Conservation (phyloP, 1,140 invertebrate species). For the Pogonomyrmex californicus region DNA sequence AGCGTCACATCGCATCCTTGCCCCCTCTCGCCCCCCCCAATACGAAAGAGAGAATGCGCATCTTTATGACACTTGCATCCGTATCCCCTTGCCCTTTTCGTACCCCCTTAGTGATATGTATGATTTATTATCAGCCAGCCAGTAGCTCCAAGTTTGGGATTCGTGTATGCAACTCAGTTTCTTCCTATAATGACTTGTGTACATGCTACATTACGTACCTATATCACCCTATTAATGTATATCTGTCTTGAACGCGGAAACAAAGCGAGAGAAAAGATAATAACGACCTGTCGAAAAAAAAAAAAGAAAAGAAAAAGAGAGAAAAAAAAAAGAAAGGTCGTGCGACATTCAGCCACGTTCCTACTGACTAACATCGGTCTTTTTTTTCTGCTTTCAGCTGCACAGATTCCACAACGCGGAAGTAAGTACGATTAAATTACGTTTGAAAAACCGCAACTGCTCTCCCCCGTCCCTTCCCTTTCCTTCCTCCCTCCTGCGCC, state of each 20-base stretch:
- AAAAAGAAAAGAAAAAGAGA: neutral
- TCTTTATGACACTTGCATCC: constrained; percentile 69
- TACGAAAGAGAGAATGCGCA: constrained; percentile 68
- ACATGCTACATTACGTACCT: constrained; percentile 80
- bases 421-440: constrained; percentile 89
- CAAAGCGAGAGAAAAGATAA: constrained; percentile 11
- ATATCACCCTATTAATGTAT: constrained; percentile 83
- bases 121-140: constrained; percentile 73
- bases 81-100: constrained; percentile 65
- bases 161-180: constrained; percentile 85
- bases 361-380: constrained; percentile 77
- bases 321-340: constrained; percentile 53
- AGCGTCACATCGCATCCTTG: constrained; percentile 17
- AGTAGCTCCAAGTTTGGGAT: constrained; percentile 79
- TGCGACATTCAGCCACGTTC: constrained; percentile 37
- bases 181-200: constrained; percentile 84
- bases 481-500: too few relatives aligned
- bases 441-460: constrained; percentile 57
- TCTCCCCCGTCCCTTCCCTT: neutral
- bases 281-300: constrained; percentile 37
- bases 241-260: constrained; percentile 65
- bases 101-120: constrained; percentile 73
- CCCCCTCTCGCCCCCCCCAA: neutral
- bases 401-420: constrained; percentile 95
- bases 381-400: constrained; percentile 92